Base-by-base conservation (phyloP, 2,888 invertebrate species). In the Lucinisca nassula region DNA sequence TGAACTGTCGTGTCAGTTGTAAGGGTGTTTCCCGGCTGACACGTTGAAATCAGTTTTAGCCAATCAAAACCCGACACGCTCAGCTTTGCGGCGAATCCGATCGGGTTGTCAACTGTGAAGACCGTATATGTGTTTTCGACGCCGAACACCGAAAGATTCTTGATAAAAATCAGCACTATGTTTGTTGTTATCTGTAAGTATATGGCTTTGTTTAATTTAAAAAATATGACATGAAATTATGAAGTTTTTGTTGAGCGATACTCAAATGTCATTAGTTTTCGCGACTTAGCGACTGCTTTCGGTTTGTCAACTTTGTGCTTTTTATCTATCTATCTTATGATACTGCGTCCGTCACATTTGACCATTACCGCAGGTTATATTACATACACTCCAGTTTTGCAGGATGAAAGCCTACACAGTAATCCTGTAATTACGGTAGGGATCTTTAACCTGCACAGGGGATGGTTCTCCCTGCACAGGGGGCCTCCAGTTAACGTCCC, bases 1-100 rank as follows among this genome's bases (percentile, higher is more conserved):
- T n/a, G n/a, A n/a, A n/a, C n/a, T n/a, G n/a, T n/a, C n/a, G n/a
- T n/a, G n/a, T n/a, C n/a, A n/a, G n/a, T n/a, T n/a, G n/a, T n/a
- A n/a, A 58, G 27, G 67, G 67, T 67, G 67, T 67, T 67, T 67
- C 67, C 67, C 67, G 67, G 67, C 35, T 49, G 73, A 74, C 81
- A 81, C 81, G 81, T 81, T 74, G 32, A 24, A 38, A 55, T 38
- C n/a, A 8, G n/a, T 61, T 61, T 74, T 30, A 61, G 74, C 81
- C 81, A 81, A 81, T 81, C 81, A 81, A 74, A 81, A 30, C 40
- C 21, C 24, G 81, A 55, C 81, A 81, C 81, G 81, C 74, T 81
- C 79, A 17, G 79, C 35, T 67, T 67, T 67, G 67, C 67, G 61
- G 67, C 35, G 67, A 67, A 35, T 67, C 67, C 6, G 27, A 6